Evolutionary conservation across 2,888 invertebrate genomes (phyloP), one percentile per base, ranked within the genome.

Genomic region (Linnaemya vulpina): DNA sequence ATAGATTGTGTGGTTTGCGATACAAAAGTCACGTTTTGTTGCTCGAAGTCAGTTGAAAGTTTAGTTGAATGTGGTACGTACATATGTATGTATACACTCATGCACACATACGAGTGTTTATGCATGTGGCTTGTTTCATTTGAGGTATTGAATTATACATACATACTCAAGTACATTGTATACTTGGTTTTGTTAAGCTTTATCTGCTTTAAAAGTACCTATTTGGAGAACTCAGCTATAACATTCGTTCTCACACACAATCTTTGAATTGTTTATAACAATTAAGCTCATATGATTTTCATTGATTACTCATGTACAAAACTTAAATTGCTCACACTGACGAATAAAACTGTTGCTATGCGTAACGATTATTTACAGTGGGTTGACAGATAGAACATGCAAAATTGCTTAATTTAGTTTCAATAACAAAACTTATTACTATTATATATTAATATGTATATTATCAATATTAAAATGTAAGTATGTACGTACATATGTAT

Each of bases 11-110:
- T 13, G 71, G 77, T 46, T 60, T 78, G 55, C 75, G 68, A 40
- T 82, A 75, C 70, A 22, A 5, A 58, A 75, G 79, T 82, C 85
- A 85, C 82, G 85, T 85, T 85, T 85, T 80, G 55, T 71, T 30
- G 15, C 43, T 68, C 7, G 13, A 43, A 71, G 9, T 63, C 63
- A 71, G 15, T 80, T 58, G 43, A 25, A 65, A 35, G 51, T 67
- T 62, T 11, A n/a, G 15, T 60, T 51, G 3, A 55, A 15, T 70
- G 38, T 20, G 51, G 13, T 53, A 67, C 2, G 0, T 49, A 20
- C 38, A 38, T 38, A 10, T 9, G 20, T 17, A 35, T n/a, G 9
- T 15, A 25, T 9, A 0, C 30, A 30, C 20, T 17, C 13, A 15
- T 38, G 17, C 25, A 40, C 20, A 60, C 30, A 38, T 60, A 22